Evolutionary conservation across 2,888 invertebrate genomes (phyloP), one percentile per base, ranked within the genome.

Genomic region (Tetropium fuscum): DNA sequence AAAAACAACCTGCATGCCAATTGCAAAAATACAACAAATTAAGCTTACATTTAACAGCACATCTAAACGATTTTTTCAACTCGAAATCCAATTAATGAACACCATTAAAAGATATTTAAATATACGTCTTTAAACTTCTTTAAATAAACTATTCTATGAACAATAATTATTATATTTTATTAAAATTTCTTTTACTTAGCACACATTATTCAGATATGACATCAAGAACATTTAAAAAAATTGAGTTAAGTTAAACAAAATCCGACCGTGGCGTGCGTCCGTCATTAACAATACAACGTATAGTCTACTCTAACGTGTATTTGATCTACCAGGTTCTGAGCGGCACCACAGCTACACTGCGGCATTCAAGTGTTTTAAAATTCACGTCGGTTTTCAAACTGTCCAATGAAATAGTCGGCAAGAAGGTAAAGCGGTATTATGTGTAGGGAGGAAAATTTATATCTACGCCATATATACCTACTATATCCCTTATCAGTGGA

Each of bases 311-410:
- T 10, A 25, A 27, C 51, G 6, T 15, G 25, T 40, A 40, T 58
- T 63, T 30, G 51, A 58, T 66, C 62, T 58, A 65, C 69, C 66
- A 59, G 66, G 66, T 65, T 56, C 66, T 53, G 59, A 61, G 62
- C 64, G 59, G 65, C 59, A 67, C 69, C 58, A 67, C 69, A 64
- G 63, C 44, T 56, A 53, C 54, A 57, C 55, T 58, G 32, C 56
- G 63, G 34, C 54, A 45, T 53, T 32, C 53, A 44, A 58, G 25
- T 49, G 55, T 59, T 63, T 66, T 66, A 55, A n/a, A 34, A 34
- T 59, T 41, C 63, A 60, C 64, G 63, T 64, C 60, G 36, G 48
- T 36, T 19, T 36, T 27, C 43, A 3, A 55, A 30, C 13, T 22
- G 32, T 47, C 18, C 44, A 20, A 48, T 34, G 15, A 53, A 36